Evolutionary conservation across 64 coral and sea anemone species (phyloP).

Genomic region (Stichodactyla helianthus): DNA sequence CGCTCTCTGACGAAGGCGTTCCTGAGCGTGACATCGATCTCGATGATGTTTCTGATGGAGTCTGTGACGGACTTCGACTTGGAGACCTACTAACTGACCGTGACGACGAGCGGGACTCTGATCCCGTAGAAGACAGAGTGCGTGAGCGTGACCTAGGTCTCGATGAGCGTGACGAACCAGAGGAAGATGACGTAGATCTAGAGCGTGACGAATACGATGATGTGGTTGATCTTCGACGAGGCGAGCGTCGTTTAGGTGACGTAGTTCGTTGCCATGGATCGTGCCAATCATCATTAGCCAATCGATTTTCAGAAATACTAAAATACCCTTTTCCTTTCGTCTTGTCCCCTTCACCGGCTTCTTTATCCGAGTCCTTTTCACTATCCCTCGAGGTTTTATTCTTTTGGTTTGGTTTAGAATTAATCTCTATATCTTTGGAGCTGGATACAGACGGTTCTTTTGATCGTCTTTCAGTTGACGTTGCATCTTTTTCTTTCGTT

Average conservation of each 20-base stretch:
- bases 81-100: slow-evolving; percentile 57
- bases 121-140: slow-evolving; percentile 58
- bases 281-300: slow-evolving; percentile 77
- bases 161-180: slow-evolving; percentile 79
- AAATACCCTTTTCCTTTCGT: slow-evolving; percentile 48
- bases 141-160: slow-evolving; percentile 64
- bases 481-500: slow-evolving; percentile 1
- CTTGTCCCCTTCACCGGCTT: slow-evolving; percentile 40
- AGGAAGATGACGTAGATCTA: slow-evolving; percentile 78
- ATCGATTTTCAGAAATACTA: slow-evolving; percentile 74
- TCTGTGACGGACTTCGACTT: slow-evolving; percentile 54
- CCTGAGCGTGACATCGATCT: slow-evolving; percentile 60
- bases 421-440: slow-evolving; percentile 7
- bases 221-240: slow-evolving; percentile 27
- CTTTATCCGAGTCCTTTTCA: slow-evolving; percentile 30
- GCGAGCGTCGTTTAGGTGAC: slow-evolving; percentile 77
- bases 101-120: slow-evolving; percentile 65
- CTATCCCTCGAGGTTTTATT: slow-evolving; percentile 38
- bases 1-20: slow-evolving; percentile 66
- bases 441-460: slow-evolving; percentile 1
- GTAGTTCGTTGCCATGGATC: slow-evolving; percentile 86
- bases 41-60: slow-evolving; percentile 55
- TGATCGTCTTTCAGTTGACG: not conserved
- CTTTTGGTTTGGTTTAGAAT: not conserved
- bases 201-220: slow-evolving; percentile 57